Evolutionary conservation across 2,797 vertebrate genomes (phyloP).

Genomic region (Sebastes baramenuke): DNA sequence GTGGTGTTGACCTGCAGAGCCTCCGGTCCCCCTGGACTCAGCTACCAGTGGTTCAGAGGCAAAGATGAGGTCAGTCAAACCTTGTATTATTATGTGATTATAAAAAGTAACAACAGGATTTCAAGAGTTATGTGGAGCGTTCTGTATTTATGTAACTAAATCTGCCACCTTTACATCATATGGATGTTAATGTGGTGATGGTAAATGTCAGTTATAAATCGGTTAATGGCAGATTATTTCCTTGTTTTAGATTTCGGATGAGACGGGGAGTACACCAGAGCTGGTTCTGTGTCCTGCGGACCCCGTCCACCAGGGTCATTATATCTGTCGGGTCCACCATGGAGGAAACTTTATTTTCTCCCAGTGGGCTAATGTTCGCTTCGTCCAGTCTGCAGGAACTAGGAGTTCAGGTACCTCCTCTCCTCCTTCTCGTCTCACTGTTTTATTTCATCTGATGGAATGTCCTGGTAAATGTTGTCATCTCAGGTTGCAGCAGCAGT

Average conservation of each 20-base stretch:
- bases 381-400: conserved; percentile 61
- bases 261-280: conserved; percentile 70
- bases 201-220: background rate
- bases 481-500: conserved; percentile 68
- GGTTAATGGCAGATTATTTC: background rate
- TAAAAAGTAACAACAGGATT: background rate
- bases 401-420: conserved; percentile 71
- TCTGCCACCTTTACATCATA: background rate
- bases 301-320: conserved; percentile 66
- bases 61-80: conserved; percentile 81
- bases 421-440: background rate
- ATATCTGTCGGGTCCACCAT: conserved; percentile 86
- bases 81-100: background rate
- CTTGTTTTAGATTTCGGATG: conserved; percentile 75
- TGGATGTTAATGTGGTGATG: background rate
- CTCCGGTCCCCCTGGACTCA: conserved; percentile 71
- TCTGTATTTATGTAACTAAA: background rate
- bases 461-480: background rate
- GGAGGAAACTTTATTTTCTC: conserved; percentile 83
- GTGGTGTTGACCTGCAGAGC: conserved; percentile 83
- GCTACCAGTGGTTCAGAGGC: conserved; percentile 90
- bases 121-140: background rate
- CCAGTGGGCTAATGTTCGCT: conserved; percentile 80
- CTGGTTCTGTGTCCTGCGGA: conserved; percentile 74
- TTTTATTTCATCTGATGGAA: background rate